These are phyloP conservation scores for Chesias legatella DNA, from an alignment of 2,888 invertebrate genomes.

Conservation along the genomic window DNA sequence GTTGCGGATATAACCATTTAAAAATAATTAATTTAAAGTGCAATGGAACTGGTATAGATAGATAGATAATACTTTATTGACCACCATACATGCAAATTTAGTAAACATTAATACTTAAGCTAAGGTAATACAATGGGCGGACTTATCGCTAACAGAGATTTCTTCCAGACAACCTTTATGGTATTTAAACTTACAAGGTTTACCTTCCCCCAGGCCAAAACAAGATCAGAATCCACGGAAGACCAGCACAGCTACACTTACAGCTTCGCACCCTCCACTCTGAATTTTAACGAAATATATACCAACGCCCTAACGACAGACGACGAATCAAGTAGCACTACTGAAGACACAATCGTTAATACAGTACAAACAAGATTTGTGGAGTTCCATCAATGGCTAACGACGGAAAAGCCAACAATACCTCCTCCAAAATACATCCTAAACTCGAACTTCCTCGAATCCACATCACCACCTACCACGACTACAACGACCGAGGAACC, in stretches of 20 bases:
- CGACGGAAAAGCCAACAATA: conserved; percentile 12
- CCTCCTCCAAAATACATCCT: conserved; percentile 32
- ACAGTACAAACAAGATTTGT: conserved; percentile 34
- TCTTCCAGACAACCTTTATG: no score
- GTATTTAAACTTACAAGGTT: no score
- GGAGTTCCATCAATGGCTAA: conserved; percentile 36
- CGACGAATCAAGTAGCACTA: conserved; percentile 23
- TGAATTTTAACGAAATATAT: conserved; percentile 53
- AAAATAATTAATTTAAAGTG: no score
- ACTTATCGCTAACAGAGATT: no score
- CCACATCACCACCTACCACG: not conserved
- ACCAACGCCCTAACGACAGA: conserved; percentile 35
- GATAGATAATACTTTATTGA: no score
- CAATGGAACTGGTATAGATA: no score
- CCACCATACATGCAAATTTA: no score
- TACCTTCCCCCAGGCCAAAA: conserved; percentile 38
- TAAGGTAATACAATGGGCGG: no score
- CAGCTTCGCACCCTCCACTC: conserved; percentile 36
- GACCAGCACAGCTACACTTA: conserved; percentile 34
- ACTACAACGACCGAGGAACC: conserved; percentile 33
- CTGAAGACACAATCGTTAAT: conserved; percentile 36
- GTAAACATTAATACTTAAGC: no score
- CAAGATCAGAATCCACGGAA: conserved; percentile 37
- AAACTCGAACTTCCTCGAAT: conserved; percentile 15
- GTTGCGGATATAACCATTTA: no score